A percentile compares a stretch with the other conserved stretches of the same genome.
These are phyloP conservation scores for Neosilurus hyrtlii DNA, from an alignment of 2,797 vertebrate species.

Conservation along the genomic window DNA sequence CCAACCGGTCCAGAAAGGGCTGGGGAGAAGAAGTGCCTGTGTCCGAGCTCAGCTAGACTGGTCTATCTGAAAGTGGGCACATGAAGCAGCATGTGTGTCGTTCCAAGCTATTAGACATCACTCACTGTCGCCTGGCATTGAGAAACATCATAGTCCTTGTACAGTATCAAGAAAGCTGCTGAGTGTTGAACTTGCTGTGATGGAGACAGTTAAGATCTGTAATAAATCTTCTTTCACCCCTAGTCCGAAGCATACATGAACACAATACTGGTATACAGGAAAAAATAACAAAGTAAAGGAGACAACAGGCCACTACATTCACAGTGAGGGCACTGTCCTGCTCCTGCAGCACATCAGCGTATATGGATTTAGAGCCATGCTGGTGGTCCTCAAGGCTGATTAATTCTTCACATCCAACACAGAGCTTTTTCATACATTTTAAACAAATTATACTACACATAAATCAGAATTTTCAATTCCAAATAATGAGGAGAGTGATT, in stretches of 20 bases:
- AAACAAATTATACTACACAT: conserved; percentile 60
- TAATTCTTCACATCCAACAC: background rate
- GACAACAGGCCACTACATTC: background rate
- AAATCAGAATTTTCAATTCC: conserved; percentile 64
- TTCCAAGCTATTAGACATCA: conserved; percentile 20
- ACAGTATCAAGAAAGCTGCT: background rate
- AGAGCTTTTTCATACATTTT: conserved; percentile 54
- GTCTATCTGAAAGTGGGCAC: conserved; percentile 58
- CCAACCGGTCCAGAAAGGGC: conserved; percentile 53
- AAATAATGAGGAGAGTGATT: conserved; percentile 66
- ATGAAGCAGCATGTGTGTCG: conserved; percentile 66
- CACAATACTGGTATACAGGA: background rate
- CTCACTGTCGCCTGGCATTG: conserved; percentile 8
- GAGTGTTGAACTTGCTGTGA: background rate
- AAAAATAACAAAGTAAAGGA: conserved; percentile 15
- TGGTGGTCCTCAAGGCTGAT: background rate
- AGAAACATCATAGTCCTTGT: background rate
- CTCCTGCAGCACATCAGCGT: conserved; percentile 30
- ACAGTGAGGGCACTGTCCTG: conserved; percentile 16
- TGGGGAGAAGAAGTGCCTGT: conserved; percentile 45
- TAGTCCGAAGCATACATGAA: background rate
- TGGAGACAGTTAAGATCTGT: background rate
- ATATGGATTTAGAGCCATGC: conserved; percentile 29
- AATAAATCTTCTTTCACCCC: background rate
- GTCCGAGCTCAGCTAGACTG: conserved; percentile 35